Base-by-base conservation (phyloP, 2,888 invertebrate species). In the Margaritifera margaritifera region DNA sequence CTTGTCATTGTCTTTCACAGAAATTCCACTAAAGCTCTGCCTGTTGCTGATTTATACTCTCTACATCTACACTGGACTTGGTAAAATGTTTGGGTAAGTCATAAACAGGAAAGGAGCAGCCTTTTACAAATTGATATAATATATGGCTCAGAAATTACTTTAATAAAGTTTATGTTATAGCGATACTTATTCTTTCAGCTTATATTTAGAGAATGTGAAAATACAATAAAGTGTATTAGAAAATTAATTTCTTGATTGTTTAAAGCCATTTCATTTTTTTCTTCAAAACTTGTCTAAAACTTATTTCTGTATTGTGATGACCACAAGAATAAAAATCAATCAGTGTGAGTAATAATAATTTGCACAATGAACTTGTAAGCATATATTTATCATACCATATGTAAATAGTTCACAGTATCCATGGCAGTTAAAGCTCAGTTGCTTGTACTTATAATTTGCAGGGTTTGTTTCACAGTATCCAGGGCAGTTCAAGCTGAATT, bases 21-120 rank as follows among this genome's bases (percentile, higher is more conserved):
- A 91, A 84, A 84, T 84, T 52, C 80, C 86, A 2, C 82, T 90
- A 59, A 91, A 91, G 80, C 84, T 89, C 53, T 73, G 84, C 3
- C 77, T 91, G 63, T 78, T 88, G 53, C 92, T 94, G 84, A 92
- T 96, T 68, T 91, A 94, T 50, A 89, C 93, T 22, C 91, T 96
- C 15, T 96, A 96, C 90, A 91, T 94, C 70, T 91, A 94, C 27
- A 88, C 95, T 25, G 74, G 74, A 53, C 58, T 89, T 11, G 80
- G 81, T 62, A 80, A 74, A 57, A 68, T 84, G 25, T 82, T 84
- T 68, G 79, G 81, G 87, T 88, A 77, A 81, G 86, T 70, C 2
- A 60, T 5, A 19, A 22, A 51, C 5, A 42, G 11, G 20, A 22
- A 25, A 62, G 20, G 51, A 20, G 3, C 11, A 25, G 15, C 8